Evolutionary conservation across 1,140 invertebrate species (phyloP).

Genomic region (Camponotus floridanus): DNA sequence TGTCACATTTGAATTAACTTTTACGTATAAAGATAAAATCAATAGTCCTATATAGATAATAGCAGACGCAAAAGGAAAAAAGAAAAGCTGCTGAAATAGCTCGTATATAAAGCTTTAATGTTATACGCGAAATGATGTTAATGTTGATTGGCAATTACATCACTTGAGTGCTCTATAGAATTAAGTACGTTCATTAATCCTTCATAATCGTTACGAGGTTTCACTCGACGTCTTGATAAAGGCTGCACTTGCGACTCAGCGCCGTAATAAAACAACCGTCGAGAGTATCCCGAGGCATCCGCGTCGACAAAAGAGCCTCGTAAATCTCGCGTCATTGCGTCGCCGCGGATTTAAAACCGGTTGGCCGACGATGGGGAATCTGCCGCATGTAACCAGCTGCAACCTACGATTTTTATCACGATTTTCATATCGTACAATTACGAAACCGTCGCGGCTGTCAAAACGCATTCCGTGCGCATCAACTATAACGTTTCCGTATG

Average conservation of each 20-base stretch:
- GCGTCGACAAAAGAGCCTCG: conserved; percentile 70
- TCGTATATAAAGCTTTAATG: neutral
- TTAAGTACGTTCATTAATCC: conserved; percentile 55
- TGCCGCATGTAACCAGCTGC: conserved; percentile 56
- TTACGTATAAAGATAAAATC: conserved; percentile 5
- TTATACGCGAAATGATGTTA: neutral
- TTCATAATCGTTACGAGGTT: conserved; percentile 39
- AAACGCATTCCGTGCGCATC: neutral
- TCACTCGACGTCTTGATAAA: conserved; percentile 53
- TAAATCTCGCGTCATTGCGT: conserved; percentile 73
- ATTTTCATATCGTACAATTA: conserved; percentile 63
- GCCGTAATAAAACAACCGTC: conserved; percentile 61
- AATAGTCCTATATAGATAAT: neutral
- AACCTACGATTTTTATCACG: conserved; percentile 67
- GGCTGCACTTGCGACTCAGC: conserved; percentile 40
- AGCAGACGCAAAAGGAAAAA: neutral
- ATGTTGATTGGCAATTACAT: conserved; percentile 41
- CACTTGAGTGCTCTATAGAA: neutral
- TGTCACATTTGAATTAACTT: conserved; percentile 8
- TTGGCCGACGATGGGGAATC: conserved; percentile 40
- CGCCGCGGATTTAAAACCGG: conserved; percentile 75
- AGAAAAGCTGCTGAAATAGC: neutral
- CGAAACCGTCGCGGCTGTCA: conserved; percentile 12
- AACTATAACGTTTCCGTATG: conserved; percentile 6
- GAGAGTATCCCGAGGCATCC: conserved; percentile 50